Base-by-base conservation (phyloP, 2,113 vertebrate genomes). In the Carassius auratus region DNA sequence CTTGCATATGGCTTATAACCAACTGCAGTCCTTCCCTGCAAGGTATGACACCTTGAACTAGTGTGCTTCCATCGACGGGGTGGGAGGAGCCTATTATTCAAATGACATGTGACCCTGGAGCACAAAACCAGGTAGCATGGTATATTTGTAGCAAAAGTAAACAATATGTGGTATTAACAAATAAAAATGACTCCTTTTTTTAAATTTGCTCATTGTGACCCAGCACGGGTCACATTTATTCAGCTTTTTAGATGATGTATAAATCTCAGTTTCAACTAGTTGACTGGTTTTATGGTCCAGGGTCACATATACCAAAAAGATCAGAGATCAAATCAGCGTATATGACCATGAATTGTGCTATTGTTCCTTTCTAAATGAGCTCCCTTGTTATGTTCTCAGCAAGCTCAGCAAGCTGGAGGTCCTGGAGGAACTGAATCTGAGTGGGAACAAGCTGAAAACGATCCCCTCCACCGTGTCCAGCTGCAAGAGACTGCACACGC, bases 381-480 rank as follows among this genome's bases (percentile, higher is more conserved):
- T 5, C 30, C 48, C 6, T 78, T 75, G 33, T 57, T 38, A 10
- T 86, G 84, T 91, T 94, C 88, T 90, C 75, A 99, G 98, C 92
- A 99, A 99, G 91, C 93, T 99, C 84, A 96, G 96, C 93, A 99
- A 97, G 81, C 92, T 99, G 92, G 97, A 98, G 87, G 93, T 95
- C 23, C 92, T 99, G 90, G 98, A 99, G 90, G 98, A 99, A 92
- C 93, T 99, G 68, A 98, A 99, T 90, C 91, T 99, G 84, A 99
- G 97, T 86, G 96, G 98, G 75, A 99, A 99, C 94, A 97, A 97
- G 86, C 93, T 99, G 88, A 98, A 97, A 95, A 95, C 95, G 10
- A 96, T 99, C 91, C 98, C 98, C 69, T 99, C 97, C 81, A 99
- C 98, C 0, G 96, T 99, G 88, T 96, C 96, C 84, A 97, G 96